Percentiles rank a stretch among this genome's conserved stretches.
These are phyloP conservation scores for Lagodon rhomboides DNA, from an alignment of 2,797 vertebrate species.

Conservation along the genomic window DNA sequence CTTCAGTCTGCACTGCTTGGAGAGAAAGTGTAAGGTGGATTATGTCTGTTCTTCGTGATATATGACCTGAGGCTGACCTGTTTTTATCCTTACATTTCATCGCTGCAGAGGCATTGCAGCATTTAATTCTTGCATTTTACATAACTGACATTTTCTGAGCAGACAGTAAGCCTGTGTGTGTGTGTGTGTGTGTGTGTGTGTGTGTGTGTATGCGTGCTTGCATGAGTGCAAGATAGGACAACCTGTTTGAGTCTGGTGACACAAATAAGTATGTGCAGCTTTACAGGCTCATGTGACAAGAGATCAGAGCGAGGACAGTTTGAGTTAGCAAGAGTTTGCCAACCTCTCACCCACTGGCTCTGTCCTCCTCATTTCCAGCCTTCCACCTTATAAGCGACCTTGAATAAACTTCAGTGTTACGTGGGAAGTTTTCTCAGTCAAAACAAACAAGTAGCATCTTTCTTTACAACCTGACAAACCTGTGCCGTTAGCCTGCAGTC, in stretches of 20 bases:
- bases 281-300: slow-evolving; percentile 15
- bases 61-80: neutral
- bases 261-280: slow-evolving; percentile 16
- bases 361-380: neutral
- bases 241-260: neutral
- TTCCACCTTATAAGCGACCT: neutral
- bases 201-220: slow-evolving; percentile 4
- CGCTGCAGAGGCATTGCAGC: neutral
- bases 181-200: slow-evolving; percentile 3
- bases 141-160: slow-evolving; percentile 31
- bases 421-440: neutral
- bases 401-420: neutral
- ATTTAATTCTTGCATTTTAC: neutral
- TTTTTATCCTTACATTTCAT: neutral
- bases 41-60: neutral
- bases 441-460: neutral
- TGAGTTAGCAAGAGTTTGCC: neutral
- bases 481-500: neutral
- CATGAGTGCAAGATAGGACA: neutral
- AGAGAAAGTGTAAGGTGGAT: neutral
- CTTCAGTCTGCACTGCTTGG: neutral
- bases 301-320: slow-evolving; percentile 26
- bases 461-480: neutral
- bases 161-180: neutral
- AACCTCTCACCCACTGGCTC: neutral